Conservation (phyloP, 2,888 invertebrate species). For the Thereva nobilitata region DNA sequence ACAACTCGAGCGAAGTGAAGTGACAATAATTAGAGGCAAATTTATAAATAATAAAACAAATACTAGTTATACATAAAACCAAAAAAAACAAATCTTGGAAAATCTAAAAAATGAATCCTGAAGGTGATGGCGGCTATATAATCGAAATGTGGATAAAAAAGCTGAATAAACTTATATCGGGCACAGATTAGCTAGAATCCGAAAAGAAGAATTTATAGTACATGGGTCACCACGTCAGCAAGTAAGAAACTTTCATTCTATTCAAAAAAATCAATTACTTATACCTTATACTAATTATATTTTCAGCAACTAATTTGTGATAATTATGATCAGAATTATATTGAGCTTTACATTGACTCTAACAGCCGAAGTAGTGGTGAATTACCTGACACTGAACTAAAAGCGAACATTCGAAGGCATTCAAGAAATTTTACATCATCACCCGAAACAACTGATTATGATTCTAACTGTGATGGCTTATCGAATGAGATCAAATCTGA, state of each 20-base stretch:
- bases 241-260: slow-evolving; percentile 44
- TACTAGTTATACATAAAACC: background rate
- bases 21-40: slow-evolving; percentile 26
- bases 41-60: slow-evolving; percentile 23
- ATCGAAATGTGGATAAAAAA: slow-evolving; percentile 49
- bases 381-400: slow-evolving; percentile 52
- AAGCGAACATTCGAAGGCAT: slow-evolving; percentile 56
- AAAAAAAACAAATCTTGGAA: background rate
- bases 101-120: slow-evolving; percentile 31
- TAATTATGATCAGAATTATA: slow-evolving; percentile 55
- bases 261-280: slow-evolving; percentile 29
- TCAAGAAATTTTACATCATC: slow-evolving; percentile 87
- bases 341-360: slow-evolving; percentile 57
- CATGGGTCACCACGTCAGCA: slow-evolving; percentile 54
- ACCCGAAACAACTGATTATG: slow-evolving; percentile 92
- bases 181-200: slow-evolving; percentile 56
- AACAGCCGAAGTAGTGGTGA: slow-evolving; percentile 58
- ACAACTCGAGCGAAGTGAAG: slow-evolving; percentile 25
- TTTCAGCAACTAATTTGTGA: slow-evolving; percentile 45
- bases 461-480: slow-evolving; percentile 80
- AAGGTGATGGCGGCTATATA: slow-evolving; percentile 35
- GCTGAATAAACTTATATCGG: slow-evolving; percentile 57
- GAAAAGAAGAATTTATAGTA: slow-evolving; percentile 56
- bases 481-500: slow-evolving; percentile 68
- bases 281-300: slow-evolving; percentile 30